Conservation (phyloP, 2,888 invertebrate genomes). For the Eilema caniola region DNA sequence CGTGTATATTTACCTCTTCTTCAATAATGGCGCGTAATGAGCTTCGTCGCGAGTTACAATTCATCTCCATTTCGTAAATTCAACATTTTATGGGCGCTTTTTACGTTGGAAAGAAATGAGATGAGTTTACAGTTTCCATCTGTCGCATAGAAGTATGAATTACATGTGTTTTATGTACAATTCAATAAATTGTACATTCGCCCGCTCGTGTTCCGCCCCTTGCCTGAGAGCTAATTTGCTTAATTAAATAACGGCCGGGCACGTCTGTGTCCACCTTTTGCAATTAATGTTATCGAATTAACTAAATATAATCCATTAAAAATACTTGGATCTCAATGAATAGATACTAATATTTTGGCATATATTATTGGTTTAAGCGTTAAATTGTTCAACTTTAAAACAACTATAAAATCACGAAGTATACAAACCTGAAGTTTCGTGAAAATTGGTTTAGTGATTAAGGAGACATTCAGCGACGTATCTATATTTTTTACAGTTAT, state of each 20-base stretch:
- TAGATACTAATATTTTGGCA: too few species aligned
- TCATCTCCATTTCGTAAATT: neutral
- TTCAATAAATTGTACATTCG: neutral
- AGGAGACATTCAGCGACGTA: too few species aligned
- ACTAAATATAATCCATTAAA: neutral
- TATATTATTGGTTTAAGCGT: too few species aligned
- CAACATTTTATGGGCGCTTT: neutral
- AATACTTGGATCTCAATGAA: neutral
- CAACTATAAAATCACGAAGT: too few species aligned
- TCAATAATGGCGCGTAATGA: neutral
- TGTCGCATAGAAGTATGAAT: constrained; percentile 7
- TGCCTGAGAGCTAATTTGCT: neutral
- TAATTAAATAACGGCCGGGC: constrained; percentile 3
- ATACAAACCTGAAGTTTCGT: too few species aligned
- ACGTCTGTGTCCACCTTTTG: neutral
- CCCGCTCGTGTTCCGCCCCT: neutral
- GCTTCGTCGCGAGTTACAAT: neutral
- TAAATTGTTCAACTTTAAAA: too few species aligned
- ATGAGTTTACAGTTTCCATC: neutral
- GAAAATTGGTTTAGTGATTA: too few species aligned
- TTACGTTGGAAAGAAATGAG: neutral
- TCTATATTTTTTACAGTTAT: too few species aligned
- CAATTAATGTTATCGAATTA: neutral
- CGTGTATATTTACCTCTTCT: neutral
- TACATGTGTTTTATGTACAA: neutral